Evolutionary conservation across 2,797 vertebrate species (phyloP), one percentile per base, ranked within the genome.

Genomic region (Sebastes hubbsi): DNA sequence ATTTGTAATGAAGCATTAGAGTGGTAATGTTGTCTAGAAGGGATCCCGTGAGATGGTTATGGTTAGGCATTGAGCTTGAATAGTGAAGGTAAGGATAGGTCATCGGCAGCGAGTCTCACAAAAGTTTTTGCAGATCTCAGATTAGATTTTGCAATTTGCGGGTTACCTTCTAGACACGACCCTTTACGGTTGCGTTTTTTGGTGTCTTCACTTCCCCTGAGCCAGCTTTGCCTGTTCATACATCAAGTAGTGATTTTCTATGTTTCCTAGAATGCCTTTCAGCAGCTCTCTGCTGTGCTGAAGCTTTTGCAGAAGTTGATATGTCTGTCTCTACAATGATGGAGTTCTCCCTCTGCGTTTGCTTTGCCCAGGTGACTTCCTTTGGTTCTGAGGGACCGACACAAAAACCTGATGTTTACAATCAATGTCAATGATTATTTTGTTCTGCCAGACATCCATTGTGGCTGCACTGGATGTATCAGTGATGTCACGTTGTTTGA

Each of bases 391-490:
- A 74, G 52, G 69, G 32, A 59, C 52, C 52, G n/a, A 63, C 36
- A 49, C 11, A 63, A 36, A 75, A 62, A 20, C 29, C n/a, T 27
- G 20, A 46, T 72, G 78, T 88, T 89, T 82, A 84, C 81, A 84
- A 56, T 54, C 27, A 16, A n/a, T 34, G 1, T 72, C 61, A 22
- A 14, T 42, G 7, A 29, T 49, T 7, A 65, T 64, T 64, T 63
- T 29, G 6, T 71, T 59, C 62, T 61, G 46, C 69, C 61, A 32
- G 24, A 67, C 27, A 18, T 81, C 59, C 54, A 18, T 20, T 63
- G 58, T 24, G 56, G 72, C 54, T 16, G 54, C 8, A 16, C 24
- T 60, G 3, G 13, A n/a, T 38, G 20, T 49, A 24, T 11, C 10
- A 24, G 42, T 72, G 38, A 71, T 74, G 46, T 73, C 34, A 20